Evolutionary conservation across 2,797 vertebrate genomes (phyloP).

Genomic region (Centropyge bicolor): DNA sequence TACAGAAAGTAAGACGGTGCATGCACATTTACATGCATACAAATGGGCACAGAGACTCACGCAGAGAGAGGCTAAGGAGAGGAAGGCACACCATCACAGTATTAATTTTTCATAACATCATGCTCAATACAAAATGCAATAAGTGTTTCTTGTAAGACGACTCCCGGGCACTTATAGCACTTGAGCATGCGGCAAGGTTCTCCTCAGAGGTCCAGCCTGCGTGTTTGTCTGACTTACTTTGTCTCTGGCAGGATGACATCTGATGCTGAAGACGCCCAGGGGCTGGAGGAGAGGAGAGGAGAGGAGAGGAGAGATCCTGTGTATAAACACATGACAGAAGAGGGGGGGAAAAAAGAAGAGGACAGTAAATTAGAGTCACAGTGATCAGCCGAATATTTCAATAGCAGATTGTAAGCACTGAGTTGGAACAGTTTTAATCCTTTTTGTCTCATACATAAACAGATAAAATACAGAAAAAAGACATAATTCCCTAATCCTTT

Average conservation of each 20-base stretch:
- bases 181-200: slow-evolving; percentile 81
- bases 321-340: slow-evolving; percentile 24
- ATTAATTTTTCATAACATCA: slow-evolving; percentile 90
- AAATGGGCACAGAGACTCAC: slow-evolving; percentile 46
- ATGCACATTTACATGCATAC: slow-evolving; percentile 41
- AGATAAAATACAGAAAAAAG: slow-evolving; percentile 58
- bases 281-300: slow-evolving; percentile 53
- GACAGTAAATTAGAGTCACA: slow-evolving; percentile 8
- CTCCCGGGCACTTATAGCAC: slow-evolving; percentile 86
- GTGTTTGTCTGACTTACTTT: slow-evolving; percentile 79
- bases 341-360: background rate
- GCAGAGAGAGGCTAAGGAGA: slow-evolving; percentile 59
- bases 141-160: slow-evolving; percentile 90
- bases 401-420: slow-evolving; percentile 62
- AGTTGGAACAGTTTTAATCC: slow-evolving; percentile 66
- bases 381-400: slow-evolving; percentile 47
- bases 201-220: slow-evolving; percentile 72
- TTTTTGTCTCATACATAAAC: slow-evolving; percentile 44
- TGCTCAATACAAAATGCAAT: slow-evolving; percentile 89
- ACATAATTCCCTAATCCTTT: slow-evolving; percentile 43
- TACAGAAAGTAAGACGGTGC: slow-evolving; percentile 23
- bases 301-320: slow-evolving; percentile 40
- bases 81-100: slow-evolving; percentile 72
- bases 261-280: slow-evolving; percentile 74
- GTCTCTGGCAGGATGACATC: slow-evolving; percentile 76